These are phyloP conservation scores for Coregonus clupeaformis DNA, from an alignment of 2,113 vertebrate species.

Conservation along the genomic window DNA sequence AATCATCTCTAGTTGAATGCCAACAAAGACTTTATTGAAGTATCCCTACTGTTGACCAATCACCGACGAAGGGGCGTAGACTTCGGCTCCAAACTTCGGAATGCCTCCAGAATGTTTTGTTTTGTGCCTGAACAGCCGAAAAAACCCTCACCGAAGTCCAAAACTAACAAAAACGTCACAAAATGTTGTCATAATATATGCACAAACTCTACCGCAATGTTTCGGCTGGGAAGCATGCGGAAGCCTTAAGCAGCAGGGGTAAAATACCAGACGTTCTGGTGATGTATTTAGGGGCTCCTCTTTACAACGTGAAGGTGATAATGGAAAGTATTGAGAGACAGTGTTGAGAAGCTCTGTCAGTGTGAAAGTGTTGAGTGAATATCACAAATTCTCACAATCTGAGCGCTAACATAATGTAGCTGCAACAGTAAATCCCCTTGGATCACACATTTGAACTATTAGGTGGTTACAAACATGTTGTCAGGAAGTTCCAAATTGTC, in stretches of 20 bases:
- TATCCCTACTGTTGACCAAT: too few species aligned
- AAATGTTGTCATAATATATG: too few species aligned
- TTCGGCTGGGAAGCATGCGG: too few species aligned
- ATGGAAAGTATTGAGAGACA: constrained; percentile 10
- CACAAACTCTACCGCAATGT: too few species aligned
- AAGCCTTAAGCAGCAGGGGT: not conserved
- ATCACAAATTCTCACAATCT: constrained; percentile 29
- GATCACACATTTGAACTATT: not conserved
- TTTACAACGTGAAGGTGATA: constrained; percentile 4
- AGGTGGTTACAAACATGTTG: not conserved
- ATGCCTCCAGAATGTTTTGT: too few species aligned
- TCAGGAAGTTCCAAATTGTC: not conserved
- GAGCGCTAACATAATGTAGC: not conserved
- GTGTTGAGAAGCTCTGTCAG: not conserved
- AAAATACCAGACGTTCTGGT: not conserved
- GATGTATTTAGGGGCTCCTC: not conserved
- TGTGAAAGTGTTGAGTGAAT: constrained; percentile 22
- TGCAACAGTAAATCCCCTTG: not conserved
- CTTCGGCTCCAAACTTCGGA: too few species aligned
- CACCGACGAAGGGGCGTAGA: too few species aligned
- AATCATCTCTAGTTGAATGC: too few species aligned
- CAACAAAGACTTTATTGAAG: too few species aligned
- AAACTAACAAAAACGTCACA: too few species aligned
- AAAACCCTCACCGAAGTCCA: too few species aligned
- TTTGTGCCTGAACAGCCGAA: too few species aligned